Base-by-base conservation (phyloP, 2,797 vertebrate species). In the Echiichthys vipera region DNA sequence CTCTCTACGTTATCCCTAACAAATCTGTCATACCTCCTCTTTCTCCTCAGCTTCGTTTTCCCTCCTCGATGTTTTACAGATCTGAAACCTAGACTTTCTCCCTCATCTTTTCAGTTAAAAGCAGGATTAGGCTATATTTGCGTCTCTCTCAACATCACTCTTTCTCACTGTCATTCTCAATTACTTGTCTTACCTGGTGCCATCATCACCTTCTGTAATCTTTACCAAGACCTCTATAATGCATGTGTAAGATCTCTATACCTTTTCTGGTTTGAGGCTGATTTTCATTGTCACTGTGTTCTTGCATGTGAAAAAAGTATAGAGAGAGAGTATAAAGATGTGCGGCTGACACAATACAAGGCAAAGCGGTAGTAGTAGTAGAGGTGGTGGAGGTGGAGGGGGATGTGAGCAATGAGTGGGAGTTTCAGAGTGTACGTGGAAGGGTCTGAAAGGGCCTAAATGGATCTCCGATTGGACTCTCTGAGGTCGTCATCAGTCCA, bases 371-470 rank as follows among this genome's bases (percentile, higher is more conserved):
- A 73, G 58, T 5, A 40, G 72, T 27, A 22, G 67, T 84, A 86
- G 53, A 53, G 61, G 51, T 2, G 34, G 46, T 45, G 54, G 63
- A 0, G 34, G 24, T 4, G 40, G 64, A 56, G 39, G 61, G 49
- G 49, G 17, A 12, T 43, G 67, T 86, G 84, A 86, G 82, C 63
- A 68, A 87, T 79, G 88, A 84, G 76, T 11, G 9, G 75, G 84
- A 72, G 73, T 89, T 87, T 79, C 68, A 84, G 76, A 91, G 87
- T 89, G 89, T 89, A 88, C 82, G 36, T 72, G 71, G 78, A 89
- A 86, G 84, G 90, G 87, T 92, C 87, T 94, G 84, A 93, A 93
- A 92, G 84, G 85, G 86, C 86, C 90, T 93, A 92, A 94, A 94
- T 93, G 92, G 92, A 93, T 93, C 89, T 74, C 80, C 83, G 84